Evolutionary conservation across 2,113 vertebrate species (phyloP).

Genomic region (Elanoides forficatus): DNA sequence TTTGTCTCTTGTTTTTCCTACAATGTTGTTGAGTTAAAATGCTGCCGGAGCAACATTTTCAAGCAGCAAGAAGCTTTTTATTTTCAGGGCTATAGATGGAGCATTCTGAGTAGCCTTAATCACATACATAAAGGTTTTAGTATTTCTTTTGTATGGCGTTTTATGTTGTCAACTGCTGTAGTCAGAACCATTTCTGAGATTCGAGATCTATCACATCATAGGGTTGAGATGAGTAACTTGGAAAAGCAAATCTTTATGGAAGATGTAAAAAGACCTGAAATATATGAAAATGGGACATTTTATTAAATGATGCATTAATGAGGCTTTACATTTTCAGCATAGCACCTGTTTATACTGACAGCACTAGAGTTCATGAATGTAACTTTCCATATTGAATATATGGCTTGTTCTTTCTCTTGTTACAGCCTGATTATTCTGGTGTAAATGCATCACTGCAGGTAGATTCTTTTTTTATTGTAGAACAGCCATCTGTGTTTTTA

Average conservation of each 20-base stretch:
- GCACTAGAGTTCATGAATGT: neutral
- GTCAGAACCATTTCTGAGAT: neutral
- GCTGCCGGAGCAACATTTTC: neutral
- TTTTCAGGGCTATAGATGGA: neutral
- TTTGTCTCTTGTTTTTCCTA: neutral
- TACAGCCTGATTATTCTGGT: constrained; percentile 29
- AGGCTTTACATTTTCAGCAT: neutral
- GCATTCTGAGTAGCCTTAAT: constrained; percentile 9
- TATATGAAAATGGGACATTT: constrained; percentile 5
- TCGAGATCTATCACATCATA: neutral
- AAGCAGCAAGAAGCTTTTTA: neutral
- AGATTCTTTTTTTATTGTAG: constrained; percentile 11
- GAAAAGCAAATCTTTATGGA: constrained; percentile 18
- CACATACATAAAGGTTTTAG: neutral
- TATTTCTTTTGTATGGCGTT: neutral
- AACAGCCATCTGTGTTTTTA: constrained; percentile 65
- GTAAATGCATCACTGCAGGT: constrained; percentile 53
- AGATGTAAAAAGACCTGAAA: neutral
- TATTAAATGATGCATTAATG: constrained; percentile 38
- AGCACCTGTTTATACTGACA: constrained; percentile 2
- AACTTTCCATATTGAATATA: neutral
- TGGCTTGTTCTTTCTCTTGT: neutral
- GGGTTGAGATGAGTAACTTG: neutral
- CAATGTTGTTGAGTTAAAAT: neutral
- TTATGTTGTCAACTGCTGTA: neutral